These are phyloP conservation scores for Sebastes flavidus DNA, from an alignment of 2,797 vertebrate species.

Conservation along the genomic window DNA sequence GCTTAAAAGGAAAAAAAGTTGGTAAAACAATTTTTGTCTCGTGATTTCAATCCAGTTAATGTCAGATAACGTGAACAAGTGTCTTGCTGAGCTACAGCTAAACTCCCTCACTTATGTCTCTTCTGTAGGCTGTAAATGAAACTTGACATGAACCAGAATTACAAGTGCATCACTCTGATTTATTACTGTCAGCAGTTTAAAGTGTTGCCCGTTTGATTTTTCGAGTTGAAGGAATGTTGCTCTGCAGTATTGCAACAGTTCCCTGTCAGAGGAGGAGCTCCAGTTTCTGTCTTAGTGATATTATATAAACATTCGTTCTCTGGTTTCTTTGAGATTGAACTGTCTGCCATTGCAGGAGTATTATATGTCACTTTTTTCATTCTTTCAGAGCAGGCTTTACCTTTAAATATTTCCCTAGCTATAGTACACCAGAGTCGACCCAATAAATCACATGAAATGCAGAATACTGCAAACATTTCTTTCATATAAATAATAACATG, in stretches of 20 bases:
- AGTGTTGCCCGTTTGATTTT: background rate
- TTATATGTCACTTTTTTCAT: conserved; percentile 10
- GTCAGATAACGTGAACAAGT: background rate
- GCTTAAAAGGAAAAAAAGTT: background rate
- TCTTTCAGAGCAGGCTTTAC: background rate
- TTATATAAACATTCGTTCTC: conserved; percentile 6
- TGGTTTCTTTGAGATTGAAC: conserved; percentile 10
- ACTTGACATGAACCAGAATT: conserved; percentile 3
- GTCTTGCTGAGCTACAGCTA: background rate
- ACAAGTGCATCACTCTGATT: background rate
- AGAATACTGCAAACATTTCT: conserved; percentile 11
- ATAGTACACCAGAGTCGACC: background rate
- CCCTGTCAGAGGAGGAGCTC: background rate
- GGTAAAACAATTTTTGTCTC: background rate
- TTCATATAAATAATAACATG: conserved; percentile 18
- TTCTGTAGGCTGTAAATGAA: background rate
- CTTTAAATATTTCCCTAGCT: background rate
- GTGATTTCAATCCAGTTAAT: too few relatives aligned
- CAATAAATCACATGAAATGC: conserved; percentile 10
- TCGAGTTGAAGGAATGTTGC: background rate
- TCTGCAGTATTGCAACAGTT: background rate
- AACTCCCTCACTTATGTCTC: background rate
- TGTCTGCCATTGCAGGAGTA: conserved; percentile 16
- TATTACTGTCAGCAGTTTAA: conserved; percentile 15
- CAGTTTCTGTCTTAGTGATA: background rate